These are phyloP conservation scores for Perodicticus potto DNA, from an alignment of 2,797 vertebrate species.

Conservation along the genomic window DNA sequence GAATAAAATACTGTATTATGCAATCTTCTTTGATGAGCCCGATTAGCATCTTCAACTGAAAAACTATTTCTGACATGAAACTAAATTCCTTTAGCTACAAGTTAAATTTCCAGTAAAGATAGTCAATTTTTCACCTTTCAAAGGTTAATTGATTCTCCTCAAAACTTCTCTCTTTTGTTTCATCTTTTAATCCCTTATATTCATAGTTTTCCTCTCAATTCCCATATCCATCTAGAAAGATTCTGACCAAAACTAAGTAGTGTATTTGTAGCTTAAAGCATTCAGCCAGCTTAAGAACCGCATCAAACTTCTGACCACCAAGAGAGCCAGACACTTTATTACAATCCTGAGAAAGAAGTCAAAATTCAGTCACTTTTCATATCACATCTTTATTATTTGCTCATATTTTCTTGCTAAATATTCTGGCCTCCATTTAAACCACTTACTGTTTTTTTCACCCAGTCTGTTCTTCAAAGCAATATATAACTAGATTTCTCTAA, in stretches of 20 bases:
- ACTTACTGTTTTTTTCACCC: background rate
- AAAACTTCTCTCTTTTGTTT: background rate
- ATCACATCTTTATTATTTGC: background rate
- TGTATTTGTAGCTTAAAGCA: background rate
- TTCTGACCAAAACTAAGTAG: slow-evolving; percentile 25
- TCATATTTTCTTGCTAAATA: background rate
- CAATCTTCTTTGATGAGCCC: background rate
- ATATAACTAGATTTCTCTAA: slow-evolving; percentile 39
- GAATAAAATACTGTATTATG: background rate
- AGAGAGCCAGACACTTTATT: background rate
- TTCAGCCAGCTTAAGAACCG: background rate
- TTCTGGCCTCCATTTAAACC: background rate
- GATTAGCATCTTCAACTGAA: background rate
- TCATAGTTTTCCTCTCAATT: slow-evolving; percentile 42
- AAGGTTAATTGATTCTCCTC: background rate
- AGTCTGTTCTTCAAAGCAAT: background rate
- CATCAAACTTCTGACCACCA: background rate
- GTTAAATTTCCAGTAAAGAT: background rate
- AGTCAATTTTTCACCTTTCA: background rate
- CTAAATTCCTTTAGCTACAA: background rate
- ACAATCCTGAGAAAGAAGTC: background rate
- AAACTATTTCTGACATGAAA: background rate
- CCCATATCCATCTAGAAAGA: background rate
- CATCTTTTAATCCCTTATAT: background rate
- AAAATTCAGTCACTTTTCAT: background rate